Evolutionary conservation across 2,113 vertebrate species (phyloP).

Genomic region (Lampris megalopsis): DNA sequence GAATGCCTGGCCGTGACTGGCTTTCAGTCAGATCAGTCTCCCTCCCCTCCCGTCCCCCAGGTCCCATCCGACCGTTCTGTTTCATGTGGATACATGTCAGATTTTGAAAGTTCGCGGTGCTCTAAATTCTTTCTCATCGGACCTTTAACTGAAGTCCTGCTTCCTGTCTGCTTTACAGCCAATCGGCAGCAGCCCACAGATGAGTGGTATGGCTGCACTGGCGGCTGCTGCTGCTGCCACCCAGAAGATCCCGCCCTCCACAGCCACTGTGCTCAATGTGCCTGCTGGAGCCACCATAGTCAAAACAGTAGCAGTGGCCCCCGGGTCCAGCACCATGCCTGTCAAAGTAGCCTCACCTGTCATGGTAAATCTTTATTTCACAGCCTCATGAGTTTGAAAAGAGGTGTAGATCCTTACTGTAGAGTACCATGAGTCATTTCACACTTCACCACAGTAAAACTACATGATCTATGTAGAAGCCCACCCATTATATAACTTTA

Average conservation of each 20-base stretch:
- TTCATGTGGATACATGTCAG: background rate
- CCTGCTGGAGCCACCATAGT: conserved; percentile 85
- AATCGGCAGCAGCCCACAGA: conserved; percentile 87
- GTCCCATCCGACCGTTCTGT: no score
- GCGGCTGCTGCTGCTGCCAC: conserved; percentile 88
- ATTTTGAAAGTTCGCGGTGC: background rate
- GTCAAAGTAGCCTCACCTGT: conserved; percentile 86
- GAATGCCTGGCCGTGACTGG: no score
- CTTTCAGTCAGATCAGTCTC: no score
- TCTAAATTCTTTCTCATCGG: no score
- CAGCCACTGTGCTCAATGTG: conserved; percentile 83
- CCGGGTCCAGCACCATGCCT: conserved; percentile 77
- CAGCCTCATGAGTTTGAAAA: no score
- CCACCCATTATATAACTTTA: no score
- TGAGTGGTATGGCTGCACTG: conserved; percentile 91
- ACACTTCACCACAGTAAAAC: no score
- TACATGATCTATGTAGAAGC: no score
- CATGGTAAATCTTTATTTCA: conserved; percentile 74
- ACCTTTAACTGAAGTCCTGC: background rate
- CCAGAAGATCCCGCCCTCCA: conserved; percentile 89
- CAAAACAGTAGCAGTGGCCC: conserved; percentile 84
- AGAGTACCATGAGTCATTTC: no score
- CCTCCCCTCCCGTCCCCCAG: no score
- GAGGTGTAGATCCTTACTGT: no score
- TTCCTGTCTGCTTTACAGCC: conserved; percentile 71